Base-by-base conservation (phyloP, 2,888 invertebrate genomes). In the Lasioglossum vierecki region DNA sequence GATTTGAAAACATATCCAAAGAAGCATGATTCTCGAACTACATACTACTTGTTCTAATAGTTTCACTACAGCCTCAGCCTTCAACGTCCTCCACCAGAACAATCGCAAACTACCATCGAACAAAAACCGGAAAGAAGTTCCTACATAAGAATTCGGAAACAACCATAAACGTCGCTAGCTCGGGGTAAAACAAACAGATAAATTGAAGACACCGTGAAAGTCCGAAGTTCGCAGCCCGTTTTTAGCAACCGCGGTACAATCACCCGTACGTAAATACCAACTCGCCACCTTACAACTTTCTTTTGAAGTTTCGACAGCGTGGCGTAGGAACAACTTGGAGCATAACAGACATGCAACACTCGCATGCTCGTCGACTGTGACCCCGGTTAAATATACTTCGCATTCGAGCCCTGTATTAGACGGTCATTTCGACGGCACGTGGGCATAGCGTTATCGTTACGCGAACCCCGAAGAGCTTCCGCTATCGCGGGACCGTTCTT, bases 401-500 rank as follows among this genome's bases (percentile, higher is more conserved):
- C 49, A 30, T 39, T 60, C 73, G 70, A 53, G 41, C 35, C 70
- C 44, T 71, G 68, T 46, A 8, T 26, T 70, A 44, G 35, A 26
- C 15, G 39, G 53, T 18, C 46, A 26, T 26, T 18, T 35, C 35
- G 15, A 15, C 26, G 66, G 78, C 84, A 88, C 70, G 49, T 86
- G 86, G 53, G 60, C 35, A 46, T 22, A 15, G 9, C 11, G 72
- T 71, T 82, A 86, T 76, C 82, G 86, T 63, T 30, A 30, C 44
- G 68, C 41, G 49, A 26, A 57, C 30, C 39, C 49, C 80, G 75
- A 76, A 82, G 84, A 72, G 79, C 72, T 44, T 80, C 79, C 76
- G 73, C 71, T 86, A 89, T 87, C 85, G 82, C 70, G 76, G 80
- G 76, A 78, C 82, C 53, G 80, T 76, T 80, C 78, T 66, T 73